Evolutionary conservation across 2,113 vertebrate genomes (phyloP), one percentile per base, ranked within the genome.

Genomic region (Tamias sibiricus): DNA sequence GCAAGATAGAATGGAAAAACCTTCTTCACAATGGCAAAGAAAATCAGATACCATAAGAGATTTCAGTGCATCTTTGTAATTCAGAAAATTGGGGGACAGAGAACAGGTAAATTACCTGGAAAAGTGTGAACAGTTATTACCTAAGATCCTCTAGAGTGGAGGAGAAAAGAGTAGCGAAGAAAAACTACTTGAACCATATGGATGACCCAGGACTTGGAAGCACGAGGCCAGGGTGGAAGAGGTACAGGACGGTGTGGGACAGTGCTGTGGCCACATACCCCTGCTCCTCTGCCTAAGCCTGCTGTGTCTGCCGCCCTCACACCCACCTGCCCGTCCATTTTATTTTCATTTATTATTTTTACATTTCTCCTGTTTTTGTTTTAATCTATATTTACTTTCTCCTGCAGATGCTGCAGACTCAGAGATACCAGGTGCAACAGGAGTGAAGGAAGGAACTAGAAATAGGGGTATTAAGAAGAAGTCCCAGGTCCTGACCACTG

Each of bases 221-320:
- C 6, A 4, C 0, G 14, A 37, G 2, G 64, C 10, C 30, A 40
- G 2, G n/a, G 14, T 19, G 20, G 52, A 47, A 42, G 14, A 49
- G 2, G 11, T 35, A 5, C 8, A 26, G 32, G 52, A 49, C 8
- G n/a, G 6, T 9, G 32, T 1, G 14, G 13, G 57, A 3, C 8
- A 26, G 14, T 7, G 3, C 2, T 52, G 30, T n/a, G 14, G 32
- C 26, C 6, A 9, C 28, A 84, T 42, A 24, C 19, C 32, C 14
- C 37, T 24, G 44, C 44, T 69, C 30, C 1, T 20, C 17, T 28
- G 8, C 7, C 30, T 9, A 9, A 8, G 28, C 20, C 11, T 69
- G 5, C 6, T 24, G 20, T 2, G 5, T 8, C 10, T 49, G 14
- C n/a, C 30, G 74, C 12, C 49, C 11, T 49, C 32, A 57, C 13